Evolutionary conservation across 1,140 invertebrate genomes (phyloP).

Genomic region (Delia radicum): DNA sequence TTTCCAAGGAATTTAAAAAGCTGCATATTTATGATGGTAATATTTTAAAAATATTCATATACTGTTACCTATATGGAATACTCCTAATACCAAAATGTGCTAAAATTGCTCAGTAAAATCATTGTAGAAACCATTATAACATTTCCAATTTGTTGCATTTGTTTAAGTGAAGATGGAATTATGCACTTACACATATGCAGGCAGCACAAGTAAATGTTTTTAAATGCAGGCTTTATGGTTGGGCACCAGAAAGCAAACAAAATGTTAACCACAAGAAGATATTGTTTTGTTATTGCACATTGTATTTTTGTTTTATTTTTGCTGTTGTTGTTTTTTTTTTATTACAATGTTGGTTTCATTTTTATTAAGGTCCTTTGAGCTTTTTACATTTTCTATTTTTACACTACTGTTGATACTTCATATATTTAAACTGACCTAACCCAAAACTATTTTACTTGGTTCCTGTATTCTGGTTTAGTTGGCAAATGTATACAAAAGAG

Average conservation of each 20-base stretch:
- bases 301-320: background rate
- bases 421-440: slow-evolving; percentile 4
- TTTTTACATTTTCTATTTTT: background rate
- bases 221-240: slow-evolving; percentile 6
- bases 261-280: slow-evolving; percentile 3
- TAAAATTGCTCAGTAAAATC: too few species aligned
- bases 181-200: background rate
- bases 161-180: background rate
- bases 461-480: slow-evolving; percentile 14
- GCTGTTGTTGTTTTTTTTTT: background rate
- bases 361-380: background rate
- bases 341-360: slow-evolving; percentile 17
- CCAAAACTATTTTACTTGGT: slow-evolving; percentile 4
- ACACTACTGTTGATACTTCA: background rate
- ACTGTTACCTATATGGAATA: too few species aligned
- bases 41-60: too few species aligned
- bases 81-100: too few species aligned
- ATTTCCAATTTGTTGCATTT: background rate
- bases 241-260: slow-evolving; percentile 11
- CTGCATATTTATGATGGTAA: too few species aligned
- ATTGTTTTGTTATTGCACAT: slow-evolving; percentile 6
- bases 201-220: too few species aligned
- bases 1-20: too few species aligned
- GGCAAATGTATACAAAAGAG: background rate
- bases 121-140: too few species aligned